Conservation (phyloP, 2,888 invertebrate species). For the Pherbina coryleti region DNA sequence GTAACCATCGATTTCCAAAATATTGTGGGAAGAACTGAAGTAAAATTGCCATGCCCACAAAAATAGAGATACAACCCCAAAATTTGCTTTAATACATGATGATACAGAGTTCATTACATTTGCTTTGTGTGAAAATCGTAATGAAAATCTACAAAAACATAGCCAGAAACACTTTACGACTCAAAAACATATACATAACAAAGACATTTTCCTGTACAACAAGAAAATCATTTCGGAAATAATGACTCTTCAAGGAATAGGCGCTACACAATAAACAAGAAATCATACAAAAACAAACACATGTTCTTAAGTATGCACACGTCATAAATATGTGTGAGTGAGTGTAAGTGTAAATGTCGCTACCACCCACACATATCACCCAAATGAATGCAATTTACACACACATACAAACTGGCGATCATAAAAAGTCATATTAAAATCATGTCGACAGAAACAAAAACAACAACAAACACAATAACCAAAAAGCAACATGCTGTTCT, state of each 20-base stretch:
- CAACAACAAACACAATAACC: not conserved
- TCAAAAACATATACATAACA: too few relatives aligned
- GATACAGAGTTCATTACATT: too few relatives aligned
- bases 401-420: slow-evolving; percentile 43
- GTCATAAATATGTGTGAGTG: too few relatives aligned
- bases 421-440: slow-evolving; percentile 50
- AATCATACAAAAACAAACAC: slow-evolving; percentile 28
- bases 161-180: not conserved
- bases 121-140: not conserved
- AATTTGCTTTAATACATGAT: too few relatives aligned
- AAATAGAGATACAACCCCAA: too few relatives aligned
- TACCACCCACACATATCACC: slow-evolving; percentile 24
- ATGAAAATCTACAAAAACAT: not conserved
- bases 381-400: slow-evolving; percentile 21
- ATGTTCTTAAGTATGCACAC: not conserved
- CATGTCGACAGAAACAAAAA: slow-evolving; percentile 39
- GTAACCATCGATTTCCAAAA: too few relatives aligned
- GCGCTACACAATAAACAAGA: slow-evolving; percentile 42
- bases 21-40: too few relatives aligned
- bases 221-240: slow-evolving; percentile 67
- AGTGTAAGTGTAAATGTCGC: slow-evolving; percentile 13
- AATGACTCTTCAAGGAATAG: slow-evolving; percentile 58
- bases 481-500: not conserved
- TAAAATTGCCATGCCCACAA: too few relatives aligned
- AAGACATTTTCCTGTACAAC: slow-evolving; percentile 45